Base-by-base conservation (phyloP, 2,113 vertebrate species). In the Eonycteris spelaea region DNA sequence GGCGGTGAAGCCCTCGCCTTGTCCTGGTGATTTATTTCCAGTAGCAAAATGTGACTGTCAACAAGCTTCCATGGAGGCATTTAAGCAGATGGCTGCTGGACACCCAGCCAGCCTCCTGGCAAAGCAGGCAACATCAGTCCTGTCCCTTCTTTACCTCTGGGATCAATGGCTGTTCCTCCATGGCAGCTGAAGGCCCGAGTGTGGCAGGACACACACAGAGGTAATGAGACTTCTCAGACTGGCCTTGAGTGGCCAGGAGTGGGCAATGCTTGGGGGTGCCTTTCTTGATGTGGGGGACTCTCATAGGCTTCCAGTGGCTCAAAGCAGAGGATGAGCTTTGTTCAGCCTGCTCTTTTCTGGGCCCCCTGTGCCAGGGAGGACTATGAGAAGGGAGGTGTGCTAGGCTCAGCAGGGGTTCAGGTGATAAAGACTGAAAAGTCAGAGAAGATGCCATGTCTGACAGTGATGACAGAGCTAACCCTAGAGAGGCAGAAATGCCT, bases 71-170 rank as follows among this genome's bases (percentile, higher is more conserved):
- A 79, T 19, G 48, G 89, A 94, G 71, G 86, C 74, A 1, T 90
- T 95, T n/a, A 91, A 68, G 75, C 73, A 79, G 96, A 83, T 6
- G 40, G 84, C 92, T 67, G 63, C 71, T 15, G 96, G 96, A 86
- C 30, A 18, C 1, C 19, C 5, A 22, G 71, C 19, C 5, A 22
- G 71, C 75, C 89, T 80, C 75, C 82, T 7, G 82, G 67, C 45
- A 78, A 86, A 86, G 83, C 57, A 45, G 86, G n/a, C 4, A 43
- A 45, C 7, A 48, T 78, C 84, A 87, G 33, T 92, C 80, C 85
- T 95, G 57, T 5, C 15, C 90, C 85, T 96, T 67, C 21, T 74
- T 73, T 55, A 68, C 75, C 93, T 95, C 67, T 93, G 85, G 80
- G 90, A 51, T 43, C 67, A 35, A 3, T 6, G 33, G 22, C 80